These are phyloP conservation scores for Rhogogaster chlorosoma DNA, from an alignment of 2,888 invertebrate genomes.

Conservation along the genomic window DNA sequence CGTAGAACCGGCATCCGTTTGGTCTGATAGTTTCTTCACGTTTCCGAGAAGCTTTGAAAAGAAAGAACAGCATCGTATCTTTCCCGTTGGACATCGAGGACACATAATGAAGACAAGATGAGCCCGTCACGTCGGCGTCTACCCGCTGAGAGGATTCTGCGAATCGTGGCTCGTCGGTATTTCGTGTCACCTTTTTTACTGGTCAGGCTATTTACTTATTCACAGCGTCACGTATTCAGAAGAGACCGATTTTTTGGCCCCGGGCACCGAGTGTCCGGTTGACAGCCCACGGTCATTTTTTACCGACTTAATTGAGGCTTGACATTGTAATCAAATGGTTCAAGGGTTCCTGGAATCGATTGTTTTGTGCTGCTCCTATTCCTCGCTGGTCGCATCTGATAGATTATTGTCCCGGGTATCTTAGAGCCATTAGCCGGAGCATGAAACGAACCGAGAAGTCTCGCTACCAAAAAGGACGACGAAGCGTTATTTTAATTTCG, in stretches of 20 bases:
- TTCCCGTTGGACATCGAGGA: conserved; percentile 51
- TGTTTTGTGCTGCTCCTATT: conserved; percentile 51
- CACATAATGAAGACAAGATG: conserved; percentile 58
- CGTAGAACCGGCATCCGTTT: not conserved
- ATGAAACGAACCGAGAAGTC: conserved; percentile 47
- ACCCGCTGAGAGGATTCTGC: conserved; percentile 55
- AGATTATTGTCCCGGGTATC: conserved; percentile 41
- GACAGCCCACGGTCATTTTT: conserved; percentile 59
- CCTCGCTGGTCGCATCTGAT: conserved; percentile 37
- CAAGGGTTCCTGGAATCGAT: conserved; percentile 60
- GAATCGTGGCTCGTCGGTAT: conserved; percentile 53
- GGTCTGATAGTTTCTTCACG: conserved; percentile 35
- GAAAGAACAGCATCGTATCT: conserved; percentile 10
- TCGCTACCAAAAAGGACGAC: conserved; percentile 31
- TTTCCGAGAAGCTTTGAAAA: conserved; percentile 57
- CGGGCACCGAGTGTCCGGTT: conserved; percentile 53
- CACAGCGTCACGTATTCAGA: conserved; percentile 56
- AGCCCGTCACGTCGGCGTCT: conserved; percentile 55
- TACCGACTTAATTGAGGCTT: conserved; percentile 61
- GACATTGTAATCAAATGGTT: conserved; percentile 64
- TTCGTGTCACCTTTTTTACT: conserved; percentile 60
- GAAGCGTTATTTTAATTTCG: conserved; percentile 33
- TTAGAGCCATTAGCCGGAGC: conserved; percentile 33
- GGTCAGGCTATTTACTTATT: conserved; percentile 59
- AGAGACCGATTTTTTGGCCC: conserved; percentile 55